Evolutionary conservation across 2,797 vertebrate genomes (phyloP).

Genomic region (Macropodus opercularis): DNA sequence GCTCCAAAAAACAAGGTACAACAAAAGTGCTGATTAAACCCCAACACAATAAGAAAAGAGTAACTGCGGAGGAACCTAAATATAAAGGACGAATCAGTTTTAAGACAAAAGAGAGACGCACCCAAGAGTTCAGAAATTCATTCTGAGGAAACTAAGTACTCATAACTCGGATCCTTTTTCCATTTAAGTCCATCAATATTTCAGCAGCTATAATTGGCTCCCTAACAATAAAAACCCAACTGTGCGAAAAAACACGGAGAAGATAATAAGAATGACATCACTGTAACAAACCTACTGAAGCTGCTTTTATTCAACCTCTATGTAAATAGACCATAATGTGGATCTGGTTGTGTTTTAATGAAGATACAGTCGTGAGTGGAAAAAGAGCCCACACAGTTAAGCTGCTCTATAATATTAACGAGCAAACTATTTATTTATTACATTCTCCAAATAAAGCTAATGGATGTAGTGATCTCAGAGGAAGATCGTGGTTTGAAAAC

Average conservation of each 20-base stretch:
- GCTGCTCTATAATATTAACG: not conserved
- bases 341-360: not conserved
- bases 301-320: not conserved
- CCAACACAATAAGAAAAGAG: not conserved
- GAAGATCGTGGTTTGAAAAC: not conserved
- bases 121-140: not conserved
- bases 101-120: not conserved
- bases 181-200: not conserved
- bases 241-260: not conserved
- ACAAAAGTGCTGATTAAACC: not conserved
- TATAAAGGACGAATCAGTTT: not conserved
- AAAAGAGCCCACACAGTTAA: not conserved
- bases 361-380: not conserved
- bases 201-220: not conserved
- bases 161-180: not conserved
- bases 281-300: not conserved
- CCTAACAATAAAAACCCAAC: not conserved
- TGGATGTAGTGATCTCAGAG: constrained; percentile 1
- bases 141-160: not conserved
- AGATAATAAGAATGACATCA: not conserved
- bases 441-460: not conserved
- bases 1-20: not conserved
- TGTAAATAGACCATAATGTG: not conserved
- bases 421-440: not conserved
- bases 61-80: not conserved